A percentile compares a stretch with the other conserved stretches of the same genome.
phyloP scores from a whole-genome alignment of 2,797 vertebrate species.

The Poeciliopsis paucimaculata region DNA sequence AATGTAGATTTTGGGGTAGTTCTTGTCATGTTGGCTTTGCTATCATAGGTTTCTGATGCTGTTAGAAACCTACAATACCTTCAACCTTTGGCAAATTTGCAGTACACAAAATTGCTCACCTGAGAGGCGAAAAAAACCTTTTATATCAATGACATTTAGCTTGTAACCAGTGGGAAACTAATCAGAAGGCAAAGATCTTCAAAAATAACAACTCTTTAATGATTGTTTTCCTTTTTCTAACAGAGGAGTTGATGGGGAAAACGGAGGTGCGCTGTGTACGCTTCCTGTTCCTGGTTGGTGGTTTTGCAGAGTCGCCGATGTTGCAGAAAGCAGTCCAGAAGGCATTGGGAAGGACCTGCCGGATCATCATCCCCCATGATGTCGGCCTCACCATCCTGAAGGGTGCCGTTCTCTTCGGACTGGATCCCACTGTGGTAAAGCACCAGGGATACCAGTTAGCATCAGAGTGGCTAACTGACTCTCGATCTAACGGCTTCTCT shows the following conservation, averaged over 20 bases:
- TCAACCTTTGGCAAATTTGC: constrained; percentile 18
- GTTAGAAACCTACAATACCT: background rate
- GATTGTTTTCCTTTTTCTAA: background rate
- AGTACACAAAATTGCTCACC: background rate
- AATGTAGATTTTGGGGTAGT: background rate
- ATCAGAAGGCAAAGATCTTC: background rate
- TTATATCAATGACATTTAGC: background rate
- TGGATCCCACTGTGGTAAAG: constrained; percentile 90
- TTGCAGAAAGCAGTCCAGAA: constrained; percentile 89
- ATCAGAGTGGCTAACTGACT: rapidly evolving
- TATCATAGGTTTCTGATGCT: background rate
- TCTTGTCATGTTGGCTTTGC: background rate
- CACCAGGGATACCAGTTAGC: background rate
- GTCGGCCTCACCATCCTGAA: constrained; percentile 97
- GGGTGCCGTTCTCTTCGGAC: constrained; percentile 93
- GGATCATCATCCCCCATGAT: constrained; percentile 93
- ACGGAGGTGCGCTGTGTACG: constrained; percentile 88
- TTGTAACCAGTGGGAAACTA: background rate
- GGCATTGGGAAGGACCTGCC: constrained; percentile 83
- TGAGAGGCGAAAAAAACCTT: background rate
- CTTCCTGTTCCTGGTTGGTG: constrained; percentile 95
- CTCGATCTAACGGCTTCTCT: background rate
- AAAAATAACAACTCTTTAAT: background rate
- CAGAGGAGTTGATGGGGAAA: constrained; percentile 86
- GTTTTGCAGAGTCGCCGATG: constrained; percentile 94